Base-by-base conservation (phyloP, 2,797 vertebrate genomes). In the Gorsachius magnificus region DNA sequence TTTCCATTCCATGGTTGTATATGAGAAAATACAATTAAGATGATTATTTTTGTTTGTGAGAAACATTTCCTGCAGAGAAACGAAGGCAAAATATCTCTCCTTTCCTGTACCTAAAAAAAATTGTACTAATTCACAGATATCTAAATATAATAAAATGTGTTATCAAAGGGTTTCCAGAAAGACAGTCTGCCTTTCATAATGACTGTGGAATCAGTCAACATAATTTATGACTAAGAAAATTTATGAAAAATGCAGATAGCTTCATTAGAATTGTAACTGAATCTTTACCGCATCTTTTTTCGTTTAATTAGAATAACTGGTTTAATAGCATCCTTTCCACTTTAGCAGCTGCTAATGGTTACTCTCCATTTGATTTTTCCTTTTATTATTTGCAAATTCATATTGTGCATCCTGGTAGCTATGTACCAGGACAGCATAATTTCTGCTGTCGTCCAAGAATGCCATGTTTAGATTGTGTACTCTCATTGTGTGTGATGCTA, bases 251-350 rank as follows among this genome's bases (percentile, higher is more conserved):
- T 41, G 4, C n/a, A 28, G 1, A 6, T 36, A 41, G 5, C 9
- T 4, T 35, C 43, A 60, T 33, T 10, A 51, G 5, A 9, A 20
- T 35, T 70, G 18, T 58, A 64, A 63, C 7, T 28, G 13, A 64
- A 22, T 26, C 16, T 54, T 79, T 61, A 43, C 43, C 26, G 8
- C 0, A 0, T 16, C 7, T 72, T 26, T 50, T 31, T 10, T 53
- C 50, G 3, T 36, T 66, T 54, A 41, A 58, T 45, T 76, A 46
- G 2, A 48, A 51, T 51, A 76, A 38, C 10, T 71, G 19, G 2
- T 71, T 64, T 58, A 76, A 54, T 12, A 51, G 0, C 2, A 33
- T 11, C 4, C 11, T 63, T 76, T 82, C 9, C 20, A 18, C 16
- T 35, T 88, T 51, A 71, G 20, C 6, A 51, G 1, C 3, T 68